Evolutionary conservation across 1,140 invertebrate species (phyloP).

Genomic region (Schlechtendalia chinensis): DNA sequence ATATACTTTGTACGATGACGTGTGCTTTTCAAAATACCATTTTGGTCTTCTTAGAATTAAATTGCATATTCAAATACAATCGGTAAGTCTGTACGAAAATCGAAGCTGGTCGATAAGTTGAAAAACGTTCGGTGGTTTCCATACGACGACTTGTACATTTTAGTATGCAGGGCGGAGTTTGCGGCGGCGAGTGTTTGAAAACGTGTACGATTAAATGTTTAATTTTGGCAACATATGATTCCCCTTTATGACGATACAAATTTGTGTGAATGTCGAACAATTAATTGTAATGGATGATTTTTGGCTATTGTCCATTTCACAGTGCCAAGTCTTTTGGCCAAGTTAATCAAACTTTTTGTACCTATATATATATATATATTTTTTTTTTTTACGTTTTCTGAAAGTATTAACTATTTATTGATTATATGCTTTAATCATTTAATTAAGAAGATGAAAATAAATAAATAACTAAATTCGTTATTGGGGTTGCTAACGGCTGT

Average conservation of each 20-base stretch:
- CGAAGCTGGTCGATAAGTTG: not conserved
- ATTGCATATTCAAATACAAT: too few relatives aligned
- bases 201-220: not conserved
- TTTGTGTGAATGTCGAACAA: not conserved
- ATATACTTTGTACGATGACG: too few relatives aligned
- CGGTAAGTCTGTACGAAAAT: not conserved
- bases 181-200: not conserved
- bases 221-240: slow-evolving; percentile 6
- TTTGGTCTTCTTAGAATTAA: too few relatives aligned
- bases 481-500: too few relatives aligned
- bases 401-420: too few relatives aligned
- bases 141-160: not conserved
- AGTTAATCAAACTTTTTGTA: slow-evolving; percentile 7
- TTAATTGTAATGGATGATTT: not conserved
- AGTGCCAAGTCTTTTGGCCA: not conserved
- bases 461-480: too few relatives aligned
- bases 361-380: too few relatives aligned
- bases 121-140: not conserved
- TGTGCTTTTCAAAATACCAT: too few relatives aligned
- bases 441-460: too few relatives aligned
- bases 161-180: not conserved
- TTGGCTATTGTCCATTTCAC: not conserved
- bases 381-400: too few relatives aligned
- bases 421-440: too few relatives aligned
- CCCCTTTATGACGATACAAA: not conserved